Base-by-base conservation (phyloP, 2,113 vertebrate genomes). In the Myotis lucifugus region DNA sequence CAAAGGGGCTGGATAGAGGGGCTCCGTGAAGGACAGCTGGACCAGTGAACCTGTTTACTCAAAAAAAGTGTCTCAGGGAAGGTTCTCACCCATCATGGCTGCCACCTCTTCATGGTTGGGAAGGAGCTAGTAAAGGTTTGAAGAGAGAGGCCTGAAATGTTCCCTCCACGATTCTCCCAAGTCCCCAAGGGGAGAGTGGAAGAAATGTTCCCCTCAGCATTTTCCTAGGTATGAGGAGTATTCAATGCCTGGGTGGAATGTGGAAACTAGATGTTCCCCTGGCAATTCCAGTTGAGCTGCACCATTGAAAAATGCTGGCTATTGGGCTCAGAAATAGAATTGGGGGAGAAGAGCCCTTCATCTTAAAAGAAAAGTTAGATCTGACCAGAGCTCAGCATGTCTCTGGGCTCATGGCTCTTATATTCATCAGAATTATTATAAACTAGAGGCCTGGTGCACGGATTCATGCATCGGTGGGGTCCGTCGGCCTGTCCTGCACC, bases 41-140 rank as follows among this genome's bases (percentile, higher is more conserved):
- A 40, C 21, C 3, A 25, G 8, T 0, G 25, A 40, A n/a, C 14
- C 69, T 4, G 34, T 3, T 12, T 17, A 0, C 11, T n/a, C 2
- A 2, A 15, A 8, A 14, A 27, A 10, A 72, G 59, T 4, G 74
- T 11, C 37, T 17, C 40, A 2, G 6, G 1, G 0, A n/a, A 48
- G 9, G 42, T 27, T 64, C 69, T 79, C 40, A 7, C 8, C 37
- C 1, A 0, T 25, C 27, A 1, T 1, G 19, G 19, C 37, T 64
- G 74, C 56, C 10, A 2, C 29, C 11, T 29, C 11, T 56, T 64
- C 25, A 4, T 5, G 21, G 0, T n/a, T 25, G 37, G 48, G 74
- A 72, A 89, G n/a, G n/a, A 69, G 50, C n/a, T 27, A 6, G 13
- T 5, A 37, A 76, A 66, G 10, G 17, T 7, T 81, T n/a, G 18